phyloP scores from a whole-genome alignment of 2,113 vertebrate species.

The Crotophaga sulcirostris region DNA sequence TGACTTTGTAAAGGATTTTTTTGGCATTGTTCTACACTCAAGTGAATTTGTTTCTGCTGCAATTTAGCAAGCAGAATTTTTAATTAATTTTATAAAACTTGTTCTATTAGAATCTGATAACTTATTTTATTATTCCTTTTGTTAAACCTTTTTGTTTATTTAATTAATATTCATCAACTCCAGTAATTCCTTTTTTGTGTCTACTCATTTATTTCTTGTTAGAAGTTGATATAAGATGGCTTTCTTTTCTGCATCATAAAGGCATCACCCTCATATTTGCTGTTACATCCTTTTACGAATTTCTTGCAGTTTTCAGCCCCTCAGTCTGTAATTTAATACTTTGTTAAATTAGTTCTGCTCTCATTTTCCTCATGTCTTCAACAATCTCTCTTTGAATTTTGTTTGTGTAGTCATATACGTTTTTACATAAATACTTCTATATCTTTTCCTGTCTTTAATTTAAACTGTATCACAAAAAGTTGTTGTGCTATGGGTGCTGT shows the following conservation, averaged over 20 bases:
- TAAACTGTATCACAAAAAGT: not conserved
- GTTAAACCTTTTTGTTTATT: not conserved
- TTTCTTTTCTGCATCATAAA: not conserved
- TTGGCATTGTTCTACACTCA: not conserved
- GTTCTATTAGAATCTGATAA: not conserved
- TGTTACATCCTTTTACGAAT: not conserved
- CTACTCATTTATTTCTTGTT: not conserved
- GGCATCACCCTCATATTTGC: not conserved
- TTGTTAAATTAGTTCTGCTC: too few species aligned
- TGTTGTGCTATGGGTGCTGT: not conserved
- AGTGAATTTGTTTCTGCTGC: not conserved
- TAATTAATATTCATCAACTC: not conserved
- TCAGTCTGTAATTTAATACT: not conserved
- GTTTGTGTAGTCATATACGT: not conserved
- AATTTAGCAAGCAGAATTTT: not conserved
- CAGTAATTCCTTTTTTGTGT: not conserved
- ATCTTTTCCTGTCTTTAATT: not conserved
- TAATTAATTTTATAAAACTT: not conserved
- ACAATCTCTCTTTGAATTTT: not conserved
- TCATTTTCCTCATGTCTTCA: not conserved
- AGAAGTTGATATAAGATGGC: not conserved
- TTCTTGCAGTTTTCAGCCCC: not conserved
- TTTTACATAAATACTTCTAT: not conserved
- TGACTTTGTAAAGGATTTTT: not conserved
- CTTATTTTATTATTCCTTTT: not conserved